Evolutionary conservation across 2,888 invertebrate genomes (phyloP), one percentile per base, ranked within the genome.

Genomic region (Nemapogon koenigi): DNA sequence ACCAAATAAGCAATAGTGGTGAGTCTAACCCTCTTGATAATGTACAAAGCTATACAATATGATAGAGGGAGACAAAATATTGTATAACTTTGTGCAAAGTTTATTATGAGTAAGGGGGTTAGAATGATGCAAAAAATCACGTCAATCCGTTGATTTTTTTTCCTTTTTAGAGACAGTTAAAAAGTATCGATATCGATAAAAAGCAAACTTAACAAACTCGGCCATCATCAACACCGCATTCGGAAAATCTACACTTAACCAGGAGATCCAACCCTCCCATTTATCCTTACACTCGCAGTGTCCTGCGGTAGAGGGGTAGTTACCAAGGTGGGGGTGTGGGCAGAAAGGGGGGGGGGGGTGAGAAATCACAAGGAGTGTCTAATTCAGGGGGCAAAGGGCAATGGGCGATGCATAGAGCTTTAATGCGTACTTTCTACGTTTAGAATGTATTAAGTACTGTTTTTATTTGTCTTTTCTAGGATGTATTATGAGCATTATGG

Each of bases 221-320:
- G 62, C 71, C 72, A 66, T 76, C 78, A 78, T 78, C 78, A 78
- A 78, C 78, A 78, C 78, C 78, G 78, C 78, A 78, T 78, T 78
- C 72, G 75, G 76, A 76, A 78, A 78, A 78, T 78, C 76, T 76
- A 78, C 78, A 78, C 78, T 78, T 76, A 78, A 75, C 78, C 78
- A 76, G 75, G 68, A 72, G 73, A 73, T 70, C 72, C 76, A 72
- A 75, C 78, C 76, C 78, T 75, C 75, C 76, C 78, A 78, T 78
- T 78, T 76, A 78, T 78, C 78, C 78, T 72, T 75, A 75, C 73
- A 72, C 73, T 73, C 57, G 65, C 61, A 56, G 54, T 71, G 73
- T 71, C 66, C 67, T 66, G 69, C 60, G 54, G 56, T 51, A 55
- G 62, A 52, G 50, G 55, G 53, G 39, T 29, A 38, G 41, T 48